These are phyloP conservation scores for Drosophila arawakana DNA, from an alignment of 1,140 invertebrate species.

Conservation along the genomic window DNA sequence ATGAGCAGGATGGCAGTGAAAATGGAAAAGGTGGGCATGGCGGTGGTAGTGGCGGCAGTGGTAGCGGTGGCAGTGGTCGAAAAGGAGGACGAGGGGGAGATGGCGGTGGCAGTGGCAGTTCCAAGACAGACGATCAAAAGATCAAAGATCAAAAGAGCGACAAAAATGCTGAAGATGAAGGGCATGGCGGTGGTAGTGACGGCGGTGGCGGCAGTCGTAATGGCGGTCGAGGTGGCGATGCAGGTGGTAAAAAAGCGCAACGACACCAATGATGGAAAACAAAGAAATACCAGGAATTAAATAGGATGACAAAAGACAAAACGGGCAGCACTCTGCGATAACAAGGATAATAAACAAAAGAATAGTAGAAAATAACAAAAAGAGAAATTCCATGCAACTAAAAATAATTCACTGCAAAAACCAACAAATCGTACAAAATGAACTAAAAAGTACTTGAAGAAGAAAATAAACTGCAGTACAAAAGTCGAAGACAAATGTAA, in stretches of 20 bases:
- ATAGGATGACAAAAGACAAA: background rate
- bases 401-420: background rate
- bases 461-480: too few species aligned
- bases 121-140: background rate
- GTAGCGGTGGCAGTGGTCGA: background rate
- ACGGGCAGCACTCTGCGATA: background rate
- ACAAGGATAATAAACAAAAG: conserved; percentile 2
- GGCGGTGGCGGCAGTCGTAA: background rate
- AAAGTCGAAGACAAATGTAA: too few species aligned
- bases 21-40: conserved; percentile 2
- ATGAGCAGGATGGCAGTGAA: background rate
- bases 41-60: background rate
- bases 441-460: too few species aligned
- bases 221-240: background rate
- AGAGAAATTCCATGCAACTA: background rate
- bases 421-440: too few species aligned
- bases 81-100: conserved; percentile 1
- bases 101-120: background rate
- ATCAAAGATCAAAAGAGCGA: conserved; percentile 3
- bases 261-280: background rate
- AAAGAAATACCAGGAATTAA: background rate
- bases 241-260: background rate
- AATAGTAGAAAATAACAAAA: conserved; percentile 6
- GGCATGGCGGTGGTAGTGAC: too few species aligned
- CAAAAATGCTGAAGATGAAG: background rate